These are phyloP conservation scores for Siderastrea radians DNA, from an alignment of 92 coral and sea anemone species.

Conservation along the genomic window DNA sequence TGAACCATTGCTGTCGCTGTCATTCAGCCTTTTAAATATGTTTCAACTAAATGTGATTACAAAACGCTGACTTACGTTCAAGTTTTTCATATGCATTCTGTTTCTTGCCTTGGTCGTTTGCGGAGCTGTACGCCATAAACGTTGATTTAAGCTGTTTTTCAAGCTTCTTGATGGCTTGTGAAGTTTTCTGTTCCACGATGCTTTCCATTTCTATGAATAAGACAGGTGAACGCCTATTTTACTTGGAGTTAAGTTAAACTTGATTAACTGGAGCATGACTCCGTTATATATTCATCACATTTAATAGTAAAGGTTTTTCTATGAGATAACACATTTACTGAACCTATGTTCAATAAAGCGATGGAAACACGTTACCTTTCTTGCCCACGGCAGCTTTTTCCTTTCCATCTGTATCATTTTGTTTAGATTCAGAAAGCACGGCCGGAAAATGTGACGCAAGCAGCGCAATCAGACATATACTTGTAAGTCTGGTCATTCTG, in stretches of 20 bases:
- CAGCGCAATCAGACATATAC: background rate
- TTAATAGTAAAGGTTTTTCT: no score
- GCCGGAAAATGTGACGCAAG: background rate
- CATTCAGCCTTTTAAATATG: background rate
- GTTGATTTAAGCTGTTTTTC: conserved; percentile 62
- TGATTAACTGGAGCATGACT: no score
- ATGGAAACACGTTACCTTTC: background rate
- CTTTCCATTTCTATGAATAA: conserved; percentile 18
- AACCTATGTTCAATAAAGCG: no score
- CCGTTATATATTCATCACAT: no score
- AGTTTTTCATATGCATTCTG: conserved; percentile 5
- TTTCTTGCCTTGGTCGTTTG: conserved; percentile 13
- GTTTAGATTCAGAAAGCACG: background rate
- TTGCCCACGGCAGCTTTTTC: conserved; percentile 1
- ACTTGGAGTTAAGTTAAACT: background rate
- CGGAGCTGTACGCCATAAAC: conserved; percentile 46
- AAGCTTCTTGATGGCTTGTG: conserved; percentile 56
- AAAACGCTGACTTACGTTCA: conserved; percentile 1
- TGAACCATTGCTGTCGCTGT: no score
- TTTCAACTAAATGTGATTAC: no score
- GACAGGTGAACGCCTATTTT: background rate
- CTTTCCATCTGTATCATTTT: no score
- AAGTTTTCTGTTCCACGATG: conserved; percentile 30
- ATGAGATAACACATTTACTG: no score
- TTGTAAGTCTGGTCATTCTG: conserved; percentile 10